Base-by-base conservation (phyloP, 2,888 invertebrate species). In the Nomada goodeniana region DNA sequence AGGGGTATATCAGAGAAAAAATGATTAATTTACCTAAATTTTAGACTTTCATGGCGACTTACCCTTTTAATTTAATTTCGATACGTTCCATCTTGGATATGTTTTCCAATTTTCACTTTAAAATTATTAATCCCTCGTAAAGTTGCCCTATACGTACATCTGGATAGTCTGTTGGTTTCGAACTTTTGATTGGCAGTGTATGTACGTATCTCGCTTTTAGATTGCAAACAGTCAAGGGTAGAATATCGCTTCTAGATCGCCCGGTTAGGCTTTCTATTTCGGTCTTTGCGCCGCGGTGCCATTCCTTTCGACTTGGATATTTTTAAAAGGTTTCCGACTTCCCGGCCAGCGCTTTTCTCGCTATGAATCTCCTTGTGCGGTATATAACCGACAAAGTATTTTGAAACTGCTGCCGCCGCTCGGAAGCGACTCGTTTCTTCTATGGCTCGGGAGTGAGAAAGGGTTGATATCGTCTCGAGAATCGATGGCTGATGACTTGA, bases 281-380 rank as follows among this genome's bases (percentile, higher is more conserved):
- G 50, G 84, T 83, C 86, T 42, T 72, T 70, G 60, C 36, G 50
- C 29, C 53, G 63, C 71, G 57, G 7, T 61, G 75, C 77, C 80
- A 73, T 77, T 77, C 84, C 79, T 84, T 70, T 69, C 74, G 69
- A 65, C 84, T 20, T 36, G 84, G 88, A 82, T 87, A 87, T 87
- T 87, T 87, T 87, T 88, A 82, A 88, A 71, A 59, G 77, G 73
- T 68, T 77, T 77, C 76, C 70, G 69, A 63, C 60, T 29, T 52
- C 15, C 65, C 50, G 11, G 18, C 60, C 63, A 73, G 57, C 59
- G n/a, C 63, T 52, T 53, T 44, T n/a, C 18, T 29, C 10, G 53
- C 53, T n/a, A 47, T 68, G 82, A 55, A 77, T 67, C 70, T 72
- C 79, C 83, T 82, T 83, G 77, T 68, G 78, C 47, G 68, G 78